phyloP scores from a whole-genome alignment of 2,888 invertebrate species.

The Odontothrips loti region DNA sequence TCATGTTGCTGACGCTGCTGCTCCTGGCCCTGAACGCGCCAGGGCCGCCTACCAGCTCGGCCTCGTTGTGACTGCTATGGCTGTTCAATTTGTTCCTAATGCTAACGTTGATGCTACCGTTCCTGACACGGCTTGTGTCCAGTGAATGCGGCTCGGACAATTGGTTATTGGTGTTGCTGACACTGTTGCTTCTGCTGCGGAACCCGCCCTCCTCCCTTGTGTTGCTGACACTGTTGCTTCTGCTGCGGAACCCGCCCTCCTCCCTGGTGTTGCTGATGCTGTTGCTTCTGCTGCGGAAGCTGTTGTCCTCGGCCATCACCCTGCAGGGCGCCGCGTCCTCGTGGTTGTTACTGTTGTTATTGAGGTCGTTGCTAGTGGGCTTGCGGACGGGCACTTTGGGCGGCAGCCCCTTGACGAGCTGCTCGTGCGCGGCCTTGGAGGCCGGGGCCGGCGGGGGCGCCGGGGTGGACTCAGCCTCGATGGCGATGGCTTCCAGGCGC shows the following conservation, averaged over 20 bases:
- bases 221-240: not conserved
- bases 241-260: not conserved
- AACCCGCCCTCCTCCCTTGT: not conserved
- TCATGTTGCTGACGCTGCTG: not conserved
- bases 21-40: not conserved
- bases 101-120: conserved; percentile 8
- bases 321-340: conserved; percentile 4
- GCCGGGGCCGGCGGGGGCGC: conserved; percentile 45
- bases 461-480: conserved; percentile 40
- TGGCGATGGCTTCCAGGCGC: conserved; percentile 66
- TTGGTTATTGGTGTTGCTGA: not conserved
- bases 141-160: not conserved
- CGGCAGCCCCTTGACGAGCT: conserved; percentile 23
- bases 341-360: not conserved
- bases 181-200: not conserved
- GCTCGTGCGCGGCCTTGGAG: conserved; percentile 24
- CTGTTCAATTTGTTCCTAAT: not conserved
- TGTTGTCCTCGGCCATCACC: conserved; percentile 20
- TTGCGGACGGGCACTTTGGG: not conserved
- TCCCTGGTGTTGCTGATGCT: not conserved
- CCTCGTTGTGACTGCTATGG: not conserved
- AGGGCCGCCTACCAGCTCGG: no score
- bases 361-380: conserved; percentile 22
- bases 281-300: not conserved
- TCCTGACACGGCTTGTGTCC: not conserved